Evolutionary conservation across 2,888 invertebrate species (phyloP).

Genomic region (Podotricha telesiphe): DNA sequence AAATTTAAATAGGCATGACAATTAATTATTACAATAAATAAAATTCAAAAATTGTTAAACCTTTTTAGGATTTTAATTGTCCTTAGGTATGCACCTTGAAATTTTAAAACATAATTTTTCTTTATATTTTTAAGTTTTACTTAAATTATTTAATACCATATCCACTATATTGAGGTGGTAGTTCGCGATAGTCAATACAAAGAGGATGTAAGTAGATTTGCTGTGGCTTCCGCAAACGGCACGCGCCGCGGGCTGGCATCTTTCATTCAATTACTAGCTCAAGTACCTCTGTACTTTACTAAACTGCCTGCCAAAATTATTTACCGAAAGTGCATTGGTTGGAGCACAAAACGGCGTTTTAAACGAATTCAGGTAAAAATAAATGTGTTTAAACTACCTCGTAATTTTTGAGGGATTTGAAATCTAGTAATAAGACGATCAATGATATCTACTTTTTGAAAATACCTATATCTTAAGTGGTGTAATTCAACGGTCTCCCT

Average conservation of each 20-base stretch:
- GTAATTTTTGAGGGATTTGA: no score
- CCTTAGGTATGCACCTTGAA: no score
- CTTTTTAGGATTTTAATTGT: no score
- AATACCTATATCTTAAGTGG: no score
- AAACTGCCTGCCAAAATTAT: conserved; percentile 35
- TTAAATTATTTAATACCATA: conserved; percentile 7
- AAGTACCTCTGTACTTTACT: conserved; percentile 39
- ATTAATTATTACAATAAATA: no score
- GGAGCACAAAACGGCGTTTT: not conserved
- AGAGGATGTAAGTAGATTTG: conserved; percentile 78
- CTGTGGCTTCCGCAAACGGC: conserved; percentile 56
- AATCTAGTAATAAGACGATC: no score
- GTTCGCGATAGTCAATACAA: conserved; percentile 70
- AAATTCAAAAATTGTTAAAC: no score
- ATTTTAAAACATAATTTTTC: no score
- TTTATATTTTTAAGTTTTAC: no score
- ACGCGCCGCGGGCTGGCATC: conserved; percentile 51
- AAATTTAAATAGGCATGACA: no score
- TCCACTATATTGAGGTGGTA: conserved; percentile 49
- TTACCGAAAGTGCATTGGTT: conserved; percentile 25
- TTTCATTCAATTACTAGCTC: conserved; percentile 67
- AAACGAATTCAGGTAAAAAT: not conserved
- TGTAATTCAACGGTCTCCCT: no score
- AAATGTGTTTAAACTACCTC: not conserved
- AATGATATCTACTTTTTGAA: no score